Evolutionary conservation across 92 coral and sea anemone genomes (phyloP).

Genomic region (Palythoa caribaeorum): DNA sequence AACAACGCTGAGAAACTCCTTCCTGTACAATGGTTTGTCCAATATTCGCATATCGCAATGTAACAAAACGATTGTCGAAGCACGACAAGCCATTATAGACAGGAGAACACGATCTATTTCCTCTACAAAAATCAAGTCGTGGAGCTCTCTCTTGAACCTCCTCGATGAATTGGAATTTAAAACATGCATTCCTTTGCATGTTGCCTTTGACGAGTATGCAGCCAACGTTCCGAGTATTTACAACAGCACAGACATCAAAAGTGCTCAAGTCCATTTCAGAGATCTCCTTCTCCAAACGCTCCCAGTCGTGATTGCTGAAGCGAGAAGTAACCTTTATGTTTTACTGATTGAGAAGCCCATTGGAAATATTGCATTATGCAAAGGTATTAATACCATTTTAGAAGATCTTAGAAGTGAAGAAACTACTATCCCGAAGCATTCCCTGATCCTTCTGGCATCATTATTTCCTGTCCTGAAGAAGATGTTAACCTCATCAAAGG

Average conservation of each 20-base stretch:
- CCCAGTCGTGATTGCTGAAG: conserved; percentile 53
- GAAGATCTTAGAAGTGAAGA: conserved; percentile 42
- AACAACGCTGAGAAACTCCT: conserved; percentile 63
- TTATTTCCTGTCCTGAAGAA: conserved; percentile 58
- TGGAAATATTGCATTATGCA: conserved; percentile 48
- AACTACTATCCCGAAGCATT: conserved; percentile 29
- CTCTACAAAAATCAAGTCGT: conserved; percentile 52
- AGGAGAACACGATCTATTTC: conserved; percentile 48
- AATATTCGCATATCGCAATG: conserved; percentile 54
- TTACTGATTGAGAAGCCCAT: conserved; percentile 56
- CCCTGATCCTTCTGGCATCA: conserved; percentile 50
- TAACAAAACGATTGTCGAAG: conserved; percentile 53
- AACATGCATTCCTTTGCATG: conserved; percentile 58
- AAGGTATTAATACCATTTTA: conserved; percentile 51
- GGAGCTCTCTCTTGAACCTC: conserved; percentile 48
- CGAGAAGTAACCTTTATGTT: conserved; percentile 46
- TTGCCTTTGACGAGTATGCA: conserved; percentile 58
- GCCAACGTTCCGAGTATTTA: conserved; percentile 49
- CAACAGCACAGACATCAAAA: conserved; percentile 34
- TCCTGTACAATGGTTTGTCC: conserved; percentile 53
- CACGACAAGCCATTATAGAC: conserved; percentile 27
- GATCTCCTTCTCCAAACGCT: conserved; percentile 59
- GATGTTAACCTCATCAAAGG: conserved; percentile 54
- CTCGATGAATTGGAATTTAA: conserved; percentile 53
- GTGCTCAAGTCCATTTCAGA: conserved; percentile 63